Conservation (phyloP, 2,113 vertebrate species). For the Alethe castanea region DNA sequence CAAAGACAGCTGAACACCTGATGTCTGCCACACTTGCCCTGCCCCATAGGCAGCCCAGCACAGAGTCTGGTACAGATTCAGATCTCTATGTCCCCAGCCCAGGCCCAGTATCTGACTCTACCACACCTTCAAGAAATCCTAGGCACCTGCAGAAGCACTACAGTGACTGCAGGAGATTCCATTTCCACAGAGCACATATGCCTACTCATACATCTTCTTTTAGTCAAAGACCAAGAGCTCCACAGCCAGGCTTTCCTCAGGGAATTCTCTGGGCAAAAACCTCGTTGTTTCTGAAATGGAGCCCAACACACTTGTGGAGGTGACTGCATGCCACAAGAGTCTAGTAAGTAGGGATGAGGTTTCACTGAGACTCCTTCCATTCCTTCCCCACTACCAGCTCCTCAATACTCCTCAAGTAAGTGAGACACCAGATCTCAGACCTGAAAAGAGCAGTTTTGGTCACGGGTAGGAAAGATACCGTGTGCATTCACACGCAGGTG, state of each 20-base stretch:
- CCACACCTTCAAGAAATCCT: neutral
- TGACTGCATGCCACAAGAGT: neutral
- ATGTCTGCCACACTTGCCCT: neutral
- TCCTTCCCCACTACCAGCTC: neutral
- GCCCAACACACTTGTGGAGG: rapidly evolving
- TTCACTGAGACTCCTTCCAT: neutral
- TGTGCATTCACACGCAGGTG: neutral
- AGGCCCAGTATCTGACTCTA: neutral
- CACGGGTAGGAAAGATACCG: neutral
- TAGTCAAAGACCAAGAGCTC: neutral
- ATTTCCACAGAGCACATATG: neutral
- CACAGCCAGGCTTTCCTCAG: neutral
- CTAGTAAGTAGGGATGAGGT: neutral
- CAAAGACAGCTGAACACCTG: rapidly evolving
- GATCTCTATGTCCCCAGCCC: neutral
- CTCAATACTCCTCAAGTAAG: neutral
- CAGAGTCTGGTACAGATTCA: neutral
- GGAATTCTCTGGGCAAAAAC: neutral
- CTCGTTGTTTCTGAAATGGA: neutral
- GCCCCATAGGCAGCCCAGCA: neutral
- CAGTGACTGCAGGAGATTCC: neutral
- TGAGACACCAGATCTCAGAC: neutral
- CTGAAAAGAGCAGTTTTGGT: neutral
- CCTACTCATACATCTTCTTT: neutral
- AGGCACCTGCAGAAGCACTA: neutral